Percentiles rank a stretch among this genome's conserved stretches.
Evolutionary conservation across 2,888 invertebrate genomes (phyloP).

Genomic region (Lasioglossum figueresi): DNA sequence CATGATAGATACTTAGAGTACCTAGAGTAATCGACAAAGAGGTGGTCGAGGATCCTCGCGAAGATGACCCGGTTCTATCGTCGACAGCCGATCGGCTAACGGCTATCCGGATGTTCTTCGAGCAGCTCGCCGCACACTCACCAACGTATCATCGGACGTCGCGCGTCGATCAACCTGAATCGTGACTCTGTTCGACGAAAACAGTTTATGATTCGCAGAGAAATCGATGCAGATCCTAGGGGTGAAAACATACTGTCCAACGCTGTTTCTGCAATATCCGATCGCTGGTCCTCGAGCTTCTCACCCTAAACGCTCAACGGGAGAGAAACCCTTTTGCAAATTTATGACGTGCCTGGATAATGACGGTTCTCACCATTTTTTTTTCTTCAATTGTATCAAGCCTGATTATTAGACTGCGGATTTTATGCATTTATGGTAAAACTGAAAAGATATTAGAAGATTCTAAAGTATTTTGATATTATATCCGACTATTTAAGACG

Average conservation of each 20-base stretch:
- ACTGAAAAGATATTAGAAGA: too few species aligned
- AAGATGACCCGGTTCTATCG: neutral
- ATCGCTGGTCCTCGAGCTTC: neutral
- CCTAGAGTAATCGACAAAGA: neutral
- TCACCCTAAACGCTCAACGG: too few species aligned
- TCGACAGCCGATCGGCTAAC: neutral
- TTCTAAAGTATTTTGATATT: too few species aligned
- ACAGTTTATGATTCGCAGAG: neutral
- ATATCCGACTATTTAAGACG: too few species aligned
- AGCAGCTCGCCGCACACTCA: slow-evolving; percentile 61
- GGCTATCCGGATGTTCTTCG: slow-evolving; percentile 58
- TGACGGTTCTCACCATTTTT: too few species aligned
- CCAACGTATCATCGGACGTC: slow-evolving; percentile 37
- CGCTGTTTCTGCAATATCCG: neutral
- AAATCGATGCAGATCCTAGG: neutral
- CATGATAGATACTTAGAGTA: slow-evolving; percentile 50
- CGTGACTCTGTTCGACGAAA: neutral
- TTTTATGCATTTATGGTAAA: neutral
- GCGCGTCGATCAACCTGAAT: slow-evolving; percentile 57
- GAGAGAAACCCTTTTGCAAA: too few species aligned
- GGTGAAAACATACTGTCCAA: neutral
- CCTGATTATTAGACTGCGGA: neutral
- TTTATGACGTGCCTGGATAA: too few species aligned
- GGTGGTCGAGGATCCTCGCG: slow-evolving; percentile 16
- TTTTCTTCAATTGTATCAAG: too few species aligned